These are phyloP conservation scores for Argyresthia albistria DNA, from an alignment of 2,888 invertebrate genomes.

Conservation along the genomic window DNA sequence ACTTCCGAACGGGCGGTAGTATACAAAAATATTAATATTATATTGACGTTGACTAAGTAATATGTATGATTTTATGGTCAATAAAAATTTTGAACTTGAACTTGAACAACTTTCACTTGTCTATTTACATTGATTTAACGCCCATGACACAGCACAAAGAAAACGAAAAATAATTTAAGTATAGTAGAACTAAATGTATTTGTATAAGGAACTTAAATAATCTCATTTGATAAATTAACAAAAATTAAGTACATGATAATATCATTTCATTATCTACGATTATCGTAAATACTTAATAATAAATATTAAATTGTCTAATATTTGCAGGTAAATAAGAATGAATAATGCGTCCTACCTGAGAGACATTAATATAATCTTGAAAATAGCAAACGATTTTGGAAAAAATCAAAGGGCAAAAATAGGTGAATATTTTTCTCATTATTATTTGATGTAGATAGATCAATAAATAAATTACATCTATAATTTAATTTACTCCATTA, in stretches of 20 bases:
- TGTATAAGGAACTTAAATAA: slow-evolving; percentile 12
- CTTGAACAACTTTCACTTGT: too few relatives aligned
- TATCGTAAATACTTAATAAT: not conserved
- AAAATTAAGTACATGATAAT: not conserved
- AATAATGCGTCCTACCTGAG: not conserved
- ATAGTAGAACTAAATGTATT: slow-evolving; percentile 5
- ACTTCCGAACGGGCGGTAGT: too few relatives aligned
- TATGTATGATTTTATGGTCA: too few relatives aligned
- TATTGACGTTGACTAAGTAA: too few relatives aligned
- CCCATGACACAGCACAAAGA: too few relatives aligned
- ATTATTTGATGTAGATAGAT: too few relatives aligned
- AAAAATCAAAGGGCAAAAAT: not conserved
- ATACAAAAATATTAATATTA: too few relatives aligned
- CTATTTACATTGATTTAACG: too few relatives aligned
- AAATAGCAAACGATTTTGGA: too few relatives aligned
- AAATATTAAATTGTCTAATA: not conserved
- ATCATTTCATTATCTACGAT: not conserved
- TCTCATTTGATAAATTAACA: slow-evolving; percentile 1
- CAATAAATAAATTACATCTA: not conserved
- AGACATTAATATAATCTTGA: not conserved
- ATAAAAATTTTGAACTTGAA: too few relatives aligned
- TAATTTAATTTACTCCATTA: not conserved
- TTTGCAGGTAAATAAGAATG: not conserved
- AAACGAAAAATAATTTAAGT: not conserved
- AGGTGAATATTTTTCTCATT: not conserved